These are phyloP conservation scores for Steatocranus sp. DNA, from an alignment of 2,797 vertebrate genomes.

Conservation along the genomic window DNA sequence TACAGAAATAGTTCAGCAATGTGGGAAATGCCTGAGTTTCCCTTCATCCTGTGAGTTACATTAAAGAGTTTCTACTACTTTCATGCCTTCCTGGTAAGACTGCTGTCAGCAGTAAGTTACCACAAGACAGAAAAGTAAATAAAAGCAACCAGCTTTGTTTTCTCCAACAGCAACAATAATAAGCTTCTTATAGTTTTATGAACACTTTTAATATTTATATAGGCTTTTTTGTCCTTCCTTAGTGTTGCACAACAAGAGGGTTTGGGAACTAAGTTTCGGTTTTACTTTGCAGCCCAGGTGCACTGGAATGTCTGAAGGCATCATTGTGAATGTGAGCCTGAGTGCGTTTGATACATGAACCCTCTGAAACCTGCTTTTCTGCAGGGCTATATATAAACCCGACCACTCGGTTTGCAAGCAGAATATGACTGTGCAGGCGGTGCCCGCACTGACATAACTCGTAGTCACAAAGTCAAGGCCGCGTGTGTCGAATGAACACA, in stretches of 20 bases:
- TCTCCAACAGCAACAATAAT: neutral
- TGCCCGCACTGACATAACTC: neutral
- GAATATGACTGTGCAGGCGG: neutral
- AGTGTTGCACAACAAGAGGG: neutral
- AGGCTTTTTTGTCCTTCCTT: neutral
- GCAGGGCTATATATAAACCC: constrained; percentile 44
- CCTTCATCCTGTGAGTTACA: neutral
- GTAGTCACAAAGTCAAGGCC: constrained; percentile 25
- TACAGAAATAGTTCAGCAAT: neutral
- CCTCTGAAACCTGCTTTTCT: constrained; percentile 24
- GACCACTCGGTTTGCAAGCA: constrained; percentile 13
- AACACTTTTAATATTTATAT: neutral
- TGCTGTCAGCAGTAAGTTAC: neutral
- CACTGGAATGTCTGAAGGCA: neutral
- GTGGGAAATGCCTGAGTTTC: neutral
- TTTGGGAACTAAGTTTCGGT: neutral
- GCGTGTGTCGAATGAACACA: neutral
- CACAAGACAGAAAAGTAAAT: neutral
- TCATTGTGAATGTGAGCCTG: neutral
- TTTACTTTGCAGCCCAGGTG: neutral
- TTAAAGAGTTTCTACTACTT: neutral
- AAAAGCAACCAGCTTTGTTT: neutral
- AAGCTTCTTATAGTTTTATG: neutral
- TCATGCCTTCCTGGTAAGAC: neutral
- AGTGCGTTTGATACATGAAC: constrained; percentile 47